Base-by-base conservation (phyloP, 1,140 invertebrate genomes). In the Meloidogyne hapla region DNA sequence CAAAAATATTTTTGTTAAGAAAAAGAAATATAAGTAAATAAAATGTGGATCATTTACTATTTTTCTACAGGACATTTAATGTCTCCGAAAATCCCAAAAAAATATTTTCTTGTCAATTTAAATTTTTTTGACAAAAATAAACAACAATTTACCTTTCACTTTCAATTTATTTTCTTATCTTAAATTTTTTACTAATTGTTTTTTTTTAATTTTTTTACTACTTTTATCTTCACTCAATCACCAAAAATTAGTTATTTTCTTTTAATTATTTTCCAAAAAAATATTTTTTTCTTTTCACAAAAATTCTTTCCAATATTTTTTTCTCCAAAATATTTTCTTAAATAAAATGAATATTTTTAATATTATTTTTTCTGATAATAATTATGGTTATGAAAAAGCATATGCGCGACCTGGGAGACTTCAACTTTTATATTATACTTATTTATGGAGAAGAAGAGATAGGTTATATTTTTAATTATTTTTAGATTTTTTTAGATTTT, bases 391-490 rank as follows among this genome's bases (percentile, higher is more conserved):
- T 63, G 13, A 42, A 26, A 68, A 76, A 69, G 79, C 79, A 28
- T 86, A 86, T 81, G 48, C 65, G 9, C 77, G 78, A 69, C 84
- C 84, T 2, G 74, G 79, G 15, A 80, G 76, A 28, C 77, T 87
- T 26, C 45, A 72, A 62, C 66, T 86, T 40, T 26, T 87, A 13
- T 86, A 86, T 78, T 86, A 86, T 75, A 79, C 78, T 56, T 87
- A 87, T 79, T 69, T 84, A 69, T 87, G 85, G 85, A 83, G 80
- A 28, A 73, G 85, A 25, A 68, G 85, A 66, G 84, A 86, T 77
- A 75, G 85, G 85, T 86, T 72, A 21, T 40, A n/a, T 38, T 18
- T 63, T 77, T 62, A 56, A 33, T 77, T 25, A 18, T 77, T 76
- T 45, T 63, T 76, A n/a, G n/a, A n/a, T n/a, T n/a, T n/a, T n/a